Evolutionary conservation across 2,113 vertebrate genomes (phyloP), one percentile per base, ranked within the genome.

Genomic region (Catharus fuscescens): DNA sequence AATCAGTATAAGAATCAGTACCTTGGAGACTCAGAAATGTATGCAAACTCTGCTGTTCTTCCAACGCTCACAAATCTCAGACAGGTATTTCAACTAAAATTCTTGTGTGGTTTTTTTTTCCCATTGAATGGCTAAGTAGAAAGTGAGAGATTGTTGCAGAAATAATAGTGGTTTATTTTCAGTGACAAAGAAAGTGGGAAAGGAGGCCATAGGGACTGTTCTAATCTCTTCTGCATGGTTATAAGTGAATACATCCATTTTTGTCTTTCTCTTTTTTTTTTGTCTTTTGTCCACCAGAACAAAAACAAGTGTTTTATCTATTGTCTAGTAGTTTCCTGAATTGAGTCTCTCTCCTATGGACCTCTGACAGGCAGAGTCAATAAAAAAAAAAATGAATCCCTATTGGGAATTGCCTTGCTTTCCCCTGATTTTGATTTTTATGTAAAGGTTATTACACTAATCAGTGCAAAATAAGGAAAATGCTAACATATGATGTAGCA

Each of bases 1-100:
- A 88, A 90, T 96, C 90, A 82, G 84, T 84, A 67, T 64, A 79
- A 91, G 71, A 85, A 91, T 81, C 34, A 45, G 38, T 70, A 82
- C 88, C 73, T 79, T 16, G n/a, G 88, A 83, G 78, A 90, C 34
- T 83, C 31, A 84, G 76, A 84, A 93, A 70, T 50, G 34, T 88
- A 44, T 70, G 59, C 54, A 88, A 83, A 67, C 65, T 94, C 40
- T 62, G 67, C 50, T 62, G 26, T 36, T 38, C 10, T 70, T 94
- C 48, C 56, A 67, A 24, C 74, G 52, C 57, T 67, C 19, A 47
- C 45, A 77, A 70, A 64, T 77, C 65, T 90, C 64, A 94, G 91
- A 61, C 19, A 87, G 62, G n/a, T 90, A 77, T 92, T 85, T 86
- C 0, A 0, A 71, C 23, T 64, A 88, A 88, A 91, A 71, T 66